Percentiles rank a stretch among this genome's conserved stretches.
Conservation (phyloP, 2,113 vertebrate genomes). For the Elgaria multicarinata region DNA sequence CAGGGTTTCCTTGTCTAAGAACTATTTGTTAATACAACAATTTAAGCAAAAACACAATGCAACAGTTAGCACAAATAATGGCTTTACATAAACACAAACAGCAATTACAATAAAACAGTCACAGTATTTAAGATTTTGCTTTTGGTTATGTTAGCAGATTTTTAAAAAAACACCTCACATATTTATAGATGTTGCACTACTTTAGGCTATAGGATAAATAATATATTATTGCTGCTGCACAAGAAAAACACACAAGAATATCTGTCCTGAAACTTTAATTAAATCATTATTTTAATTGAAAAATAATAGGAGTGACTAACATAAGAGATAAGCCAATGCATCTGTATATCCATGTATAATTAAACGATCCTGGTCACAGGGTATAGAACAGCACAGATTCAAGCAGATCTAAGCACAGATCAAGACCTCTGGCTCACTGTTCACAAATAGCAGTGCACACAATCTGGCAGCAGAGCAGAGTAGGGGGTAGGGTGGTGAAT, state of each 20-base stretch:
- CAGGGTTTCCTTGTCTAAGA: neutral
- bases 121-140: neutral
- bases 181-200: neutral
- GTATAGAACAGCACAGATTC: conserved; percentile 30
- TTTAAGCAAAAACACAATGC: neutral
- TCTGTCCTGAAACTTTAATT: conserved; percentile 66
- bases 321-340: conserved; percentile 41
- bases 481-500: too few species aligned
- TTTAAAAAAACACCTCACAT: neutral
- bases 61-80: neutral
- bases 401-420: neutral
- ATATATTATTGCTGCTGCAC: neutral
- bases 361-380: conserved; percentile 45
- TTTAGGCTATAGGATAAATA: neutral
- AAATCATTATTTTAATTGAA: conserved; percentile 59
- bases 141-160: neutral
- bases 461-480: neutral
- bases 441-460: neutral
- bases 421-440: neutral
- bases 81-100: neutral
- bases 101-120: neutral
- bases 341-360: conserved; percentile 60
- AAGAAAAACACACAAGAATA: conserved; percentile 42
- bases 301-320: conserved; percentile 60
- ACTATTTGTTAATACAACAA: neutral